Evolutionary conservation across 2,113 vertebrate species (phyloP).

Genomic region (Aegotheles bennettii): DNA sequence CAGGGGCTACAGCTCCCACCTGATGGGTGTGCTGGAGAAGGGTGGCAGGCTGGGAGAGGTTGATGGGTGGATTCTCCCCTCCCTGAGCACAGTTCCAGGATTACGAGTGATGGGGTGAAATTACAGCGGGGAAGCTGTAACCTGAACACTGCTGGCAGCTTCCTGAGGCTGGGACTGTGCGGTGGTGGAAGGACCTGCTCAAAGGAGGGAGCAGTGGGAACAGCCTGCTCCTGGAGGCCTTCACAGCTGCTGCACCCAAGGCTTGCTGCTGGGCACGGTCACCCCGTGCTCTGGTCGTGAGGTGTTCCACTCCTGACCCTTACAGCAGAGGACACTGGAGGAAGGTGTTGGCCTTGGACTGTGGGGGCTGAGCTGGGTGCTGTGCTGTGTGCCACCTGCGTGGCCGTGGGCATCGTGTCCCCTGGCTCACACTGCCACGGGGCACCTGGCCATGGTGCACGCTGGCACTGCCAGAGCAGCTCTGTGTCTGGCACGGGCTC

Average conservation of each 20-base stretch:
- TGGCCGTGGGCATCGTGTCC: background rate
- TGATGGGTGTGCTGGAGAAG: background rate
- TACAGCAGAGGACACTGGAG: background rate
- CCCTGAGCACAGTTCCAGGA: background rate
- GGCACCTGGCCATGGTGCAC: background rate
- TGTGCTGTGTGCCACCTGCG: background rate
- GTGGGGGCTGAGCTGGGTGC: background rate
- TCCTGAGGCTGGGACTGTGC: background rate
- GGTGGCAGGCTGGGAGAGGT: background rate
- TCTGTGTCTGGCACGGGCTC: background rate
- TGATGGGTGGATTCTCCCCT: background rate
- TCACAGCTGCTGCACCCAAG: background rate
- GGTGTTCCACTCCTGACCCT: background rate
- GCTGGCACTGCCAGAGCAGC: background rate
- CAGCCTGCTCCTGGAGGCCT: background rate
- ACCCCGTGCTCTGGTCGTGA: rapidly evolving
- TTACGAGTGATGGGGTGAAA: conserved; percentile 10
- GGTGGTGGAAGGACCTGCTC: background rate
- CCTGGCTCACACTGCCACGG: background rate
- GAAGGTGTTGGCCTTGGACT: background rate
- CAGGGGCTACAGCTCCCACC: background rate
- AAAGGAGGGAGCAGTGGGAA: background rate
- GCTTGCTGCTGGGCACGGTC: background rate
- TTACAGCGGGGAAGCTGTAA: conserved; percentile 40
- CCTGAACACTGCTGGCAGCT: background rate